Evolutionary conservation across 2,113 vertebrate genomes (phyloP).

Genomic region (Octodon degus): DNA sequence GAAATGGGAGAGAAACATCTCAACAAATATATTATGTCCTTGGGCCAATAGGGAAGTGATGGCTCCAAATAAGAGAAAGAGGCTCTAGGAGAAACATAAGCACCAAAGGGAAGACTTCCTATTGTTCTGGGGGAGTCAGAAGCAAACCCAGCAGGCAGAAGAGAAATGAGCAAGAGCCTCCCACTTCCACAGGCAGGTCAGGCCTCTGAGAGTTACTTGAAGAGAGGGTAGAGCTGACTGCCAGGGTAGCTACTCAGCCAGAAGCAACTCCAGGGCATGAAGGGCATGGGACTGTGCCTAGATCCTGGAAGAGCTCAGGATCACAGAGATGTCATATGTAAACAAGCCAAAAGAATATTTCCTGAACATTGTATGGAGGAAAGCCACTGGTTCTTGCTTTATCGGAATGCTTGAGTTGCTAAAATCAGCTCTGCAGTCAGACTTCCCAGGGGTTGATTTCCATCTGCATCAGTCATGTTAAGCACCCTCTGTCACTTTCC

Average conservation of each 20-base stretch:
- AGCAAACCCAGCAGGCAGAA: neutral
- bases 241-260: neutral
- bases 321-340: neutral
- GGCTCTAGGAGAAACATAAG: neutral
- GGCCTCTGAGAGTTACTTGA: neutral
- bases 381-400: neutral
- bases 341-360: conserved; percentile 25
- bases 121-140: neutral
- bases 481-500: neutral
- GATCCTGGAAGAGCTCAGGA: neutral
- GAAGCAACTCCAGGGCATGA: neutral
- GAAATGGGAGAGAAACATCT: neutral
- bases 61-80: neutral
- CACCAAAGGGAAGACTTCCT: neutral
- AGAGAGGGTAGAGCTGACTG: neutral
- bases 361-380: neutral
- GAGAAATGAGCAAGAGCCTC: neutral
- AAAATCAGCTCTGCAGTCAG: neutral
- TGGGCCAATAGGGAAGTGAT: neutral
- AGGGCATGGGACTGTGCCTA: neutral
- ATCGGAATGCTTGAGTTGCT: neutral
- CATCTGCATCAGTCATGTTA: neutral
- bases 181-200: neutral
- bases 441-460: neutral
- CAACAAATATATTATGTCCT: neutral